phyloP scores from a whole-genome alignment of 1,140 invertebrate genomes.

The Leucophenga varia region DNA sequence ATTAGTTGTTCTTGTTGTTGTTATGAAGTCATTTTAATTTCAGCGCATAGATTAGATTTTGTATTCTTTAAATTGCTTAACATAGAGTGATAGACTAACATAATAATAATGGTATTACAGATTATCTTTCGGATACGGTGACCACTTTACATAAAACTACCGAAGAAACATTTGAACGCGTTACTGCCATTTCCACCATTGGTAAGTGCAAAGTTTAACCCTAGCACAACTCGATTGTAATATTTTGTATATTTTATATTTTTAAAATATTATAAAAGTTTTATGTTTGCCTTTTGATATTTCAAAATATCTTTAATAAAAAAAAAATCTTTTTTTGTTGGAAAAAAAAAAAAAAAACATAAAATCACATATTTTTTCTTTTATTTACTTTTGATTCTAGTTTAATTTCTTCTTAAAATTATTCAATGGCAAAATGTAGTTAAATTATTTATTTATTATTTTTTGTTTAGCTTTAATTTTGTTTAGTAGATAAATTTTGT shows the following conservation, averaged over 20 bases:
- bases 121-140: constrained; percentile 41
- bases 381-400: constrained; percentile 17
- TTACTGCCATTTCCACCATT: constrained; percentile 50
- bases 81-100: too few species aligned
- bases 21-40: too few species aligned
- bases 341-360: too few species aligned
- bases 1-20: too few species aligned
- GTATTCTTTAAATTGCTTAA: background rate
- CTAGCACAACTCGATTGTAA: too few species aligned
- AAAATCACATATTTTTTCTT: constrained; percentile 22
- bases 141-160: constrained; percentile 47
- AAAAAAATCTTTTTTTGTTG: too few species aligned
- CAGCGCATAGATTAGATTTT: too few species aligned
- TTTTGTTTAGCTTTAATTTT: constrained; percentile 13
- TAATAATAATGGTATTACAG: constrained; percentile 8
- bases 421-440: too few species aligned
- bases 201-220: constrained; percentile 36
- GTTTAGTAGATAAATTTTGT: constrained; percentile 24
- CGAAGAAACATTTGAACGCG: constrained; percentile 49
- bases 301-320: too few species aligned
- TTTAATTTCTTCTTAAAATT: constrained; percentile 28
- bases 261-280: background rate
- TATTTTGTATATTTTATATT: constrained; percentile 42
- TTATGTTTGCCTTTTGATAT: constrained; percentile 41
- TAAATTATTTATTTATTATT: constrained; percentile 13